Conservation (phyloP, 2,888 invertebrate species). For the Cyclophora albipunctata region DNA sequence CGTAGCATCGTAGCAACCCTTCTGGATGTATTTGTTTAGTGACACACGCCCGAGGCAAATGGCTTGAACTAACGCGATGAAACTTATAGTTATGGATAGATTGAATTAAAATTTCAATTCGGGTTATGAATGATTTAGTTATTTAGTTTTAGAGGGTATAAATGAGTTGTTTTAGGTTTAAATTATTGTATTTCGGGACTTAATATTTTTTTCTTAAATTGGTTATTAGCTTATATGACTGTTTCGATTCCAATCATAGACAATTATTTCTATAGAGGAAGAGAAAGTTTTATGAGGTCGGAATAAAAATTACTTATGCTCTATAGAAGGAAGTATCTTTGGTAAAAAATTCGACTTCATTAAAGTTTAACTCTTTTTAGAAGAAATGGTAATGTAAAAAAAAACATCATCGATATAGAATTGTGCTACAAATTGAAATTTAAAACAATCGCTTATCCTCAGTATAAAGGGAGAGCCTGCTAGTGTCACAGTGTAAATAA, state of each 20-base stretch:
- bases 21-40: no score
- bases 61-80: slow-evolving; percentile 23
- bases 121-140: no score
- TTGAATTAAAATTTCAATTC: no score
- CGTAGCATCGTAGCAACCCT: no score
- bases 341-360: no score
- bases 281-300: no score
- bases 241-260: background rate
- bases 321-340: no score
- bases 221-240: background rate
- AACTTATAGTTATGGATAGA: no score
- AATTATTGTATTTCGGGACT: background rate
- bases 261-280: background rate
- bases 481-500: background rate
- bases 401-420: slow-evolving; percentile 6
- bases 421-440: slow-evolving; percentile 14
- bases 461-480: background rate
- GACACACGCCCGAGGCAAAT: slow-evolving; percentile 20
- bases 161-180: background rate
- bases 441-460: slow-evolving; percentile 13
- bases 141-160: no score
- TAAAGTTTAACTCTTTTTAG: no score
- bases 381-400: no score
- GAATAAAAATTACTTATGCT: no score
- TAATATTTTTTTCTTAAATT: background rate